Evolutionary conservation across 2,113 vertebrate genomes (phyloP).

Genomic region (Mus musculus): GRCm39 chrX:56747501-56748000

Average conservation of each 20-base stretch:
- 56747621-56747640: neutral
- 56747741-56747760: neutral
- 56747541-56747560: neutral
- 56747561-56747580: neutral
- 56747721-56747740: neutral
- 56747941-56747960: conserved; percentile 6
- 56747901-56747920: conserved; percentile 25
- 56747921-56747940: conserved; percentile 57
- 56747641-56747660: neutral
- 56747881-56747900: conserved; percentile 18
- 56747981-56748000: conserved; percentile 44
- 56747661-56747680: conserved; percentile 9
- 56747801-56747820: conserved; percentile 16
- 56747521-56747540: neutral
- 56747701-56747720: neutral
- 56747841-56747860: conserved; percentile 33
- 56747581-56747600: neutral
- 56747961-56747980: conserved; percentile 32
- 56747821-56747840: conserved; percentile 22
- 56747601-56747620: neutral
- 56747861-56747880: neutral
- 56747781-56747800: conserved; percentile 32
- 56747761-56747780: neutral
- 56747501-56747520: neutral
- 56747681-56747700: neutral